Conservation (phyloP, 1,140 invertebrate species). For the Drosophila persimilis region DNA sequence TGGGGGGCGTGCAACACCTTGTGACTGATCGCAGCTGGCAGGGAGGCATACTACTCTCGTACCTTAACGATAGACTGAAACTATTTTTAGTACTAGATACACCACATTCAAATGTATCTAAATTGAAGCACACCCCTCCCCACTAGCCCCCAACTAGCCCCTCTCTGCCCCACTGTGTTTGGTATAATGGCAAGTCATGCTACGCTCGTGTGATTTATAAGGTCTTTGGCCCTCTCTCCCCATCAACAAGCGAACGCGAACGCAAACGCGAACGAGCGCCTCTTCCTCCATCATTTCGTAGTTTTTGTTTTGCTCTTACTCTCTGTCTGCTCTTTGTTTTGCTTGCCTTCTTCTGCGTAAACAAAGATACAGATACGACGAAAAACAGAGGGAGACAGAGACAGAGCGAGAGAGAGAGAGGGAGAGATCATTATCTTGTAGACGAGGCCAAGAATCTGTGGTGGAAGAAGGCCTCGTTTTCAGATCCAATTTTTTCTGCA, state of each 20-base stretch:
- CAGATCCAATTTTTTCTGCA: slow-evolving; percentile 15
- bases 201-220: slow-evolving; percentile 80
- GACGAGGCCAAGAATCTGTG: slow-evolving; percentile 15
- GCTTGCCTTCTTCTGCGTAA: slow-evolving; percentile 63
- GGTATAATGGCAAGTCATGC: slow-evolving; percentile 73
- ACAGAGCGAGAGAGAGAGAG: slow-evolving; percentile 5
- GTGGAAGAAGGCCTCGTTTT: slow-evolving; percentile 2
- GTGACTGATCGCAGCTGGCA: slow-evolving; percentile 39
- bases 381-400: slow-evolving; percentile 36
- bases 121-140: slow-evolving; percentile 13
- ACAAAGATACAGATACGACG: slow-evolving; percentile 52
- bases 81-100: slow-evolving; percentile 65
- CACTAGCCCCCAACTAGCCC: not conserved
- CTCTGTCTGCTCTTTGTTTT: slow-evolving; percentile 68
- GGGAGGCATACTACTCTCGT: not conserved
- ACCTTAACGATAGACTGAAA: slow-evolving; percentile 10
- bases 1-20: slow-evolving; percentile 17
- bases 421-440: slow-evolving; percentile 35
- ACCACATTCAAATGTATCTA: slow-evolving; percentile 18
- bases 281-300: slow-evolving; percentile 34
- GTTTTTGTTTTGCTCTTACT: slow-evolving; percentile 37
- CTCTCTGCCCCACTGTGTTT: slow-evolving; percentile 36
- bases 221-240: slow-evolving; percentile 67
- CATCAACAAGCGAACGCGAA: slow-evolving; percentile 1
- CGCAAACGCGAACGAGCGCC: too few species aligned